Conservation (phyloP, 1,140 invertebrate species). For the Aricia agestis region DNA sequence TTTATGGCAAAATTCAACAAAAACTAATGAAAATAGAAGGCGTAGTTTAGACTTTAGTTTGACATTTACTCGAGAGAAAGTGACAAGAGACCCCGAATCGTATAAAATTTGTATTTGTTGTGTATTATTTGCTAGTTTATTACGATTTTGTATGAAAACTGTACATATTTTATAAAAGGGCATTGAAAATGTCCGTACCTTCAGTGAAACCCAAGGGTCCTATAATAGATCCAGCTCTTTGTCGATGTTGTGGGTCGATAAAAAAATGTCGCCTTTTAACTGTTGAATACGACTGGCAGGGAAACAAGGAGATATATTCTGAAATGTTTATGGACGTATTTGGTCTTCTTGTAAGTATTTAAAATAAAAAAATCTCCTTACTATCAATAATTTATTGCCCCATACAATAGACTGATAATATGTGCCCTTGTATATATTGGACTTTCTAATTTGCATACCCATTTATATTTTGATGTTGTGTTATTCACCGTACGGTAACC, state of each 20-base stretch:
- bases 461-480: no score
- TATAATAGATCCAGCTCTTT: constrained; percentile 50
- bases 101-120: neutral
- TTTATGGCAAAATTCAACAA: no score
- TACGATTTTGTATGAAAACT: neutral
- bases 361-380: neutral
- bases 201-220: constrained; percentile 41
- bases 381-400: no score
- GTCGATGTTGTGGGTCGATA: constrained; percentile 55
- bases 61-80: no score
- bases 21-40: no score
- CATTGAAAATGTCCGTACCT: neutral
- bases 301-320: constrained; percentile 53
- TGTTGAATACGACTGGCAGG: constrained; percentile 50
- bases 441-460: no score
- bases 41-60: no score
- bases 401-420: no score
- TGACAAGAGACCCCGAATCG: no score
- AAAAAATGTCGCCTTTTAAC: constrained; percentile 59
- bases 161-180: neutral
- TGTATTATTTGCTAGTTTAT: neutral
- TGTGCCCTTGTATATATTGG: no score
- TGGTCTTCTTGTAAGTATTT: constrained; percentile 45
- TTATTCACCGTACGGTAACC: no score
- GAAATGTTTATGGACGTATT: constrained; percentile 64